A percentile compares a stretch with the other conserved stretches of the same genome.
Evolutionary conservation across 2,113 vertebrate genomes (phyloP).

Genomic region (Vulpes ferrilata): DNA sequence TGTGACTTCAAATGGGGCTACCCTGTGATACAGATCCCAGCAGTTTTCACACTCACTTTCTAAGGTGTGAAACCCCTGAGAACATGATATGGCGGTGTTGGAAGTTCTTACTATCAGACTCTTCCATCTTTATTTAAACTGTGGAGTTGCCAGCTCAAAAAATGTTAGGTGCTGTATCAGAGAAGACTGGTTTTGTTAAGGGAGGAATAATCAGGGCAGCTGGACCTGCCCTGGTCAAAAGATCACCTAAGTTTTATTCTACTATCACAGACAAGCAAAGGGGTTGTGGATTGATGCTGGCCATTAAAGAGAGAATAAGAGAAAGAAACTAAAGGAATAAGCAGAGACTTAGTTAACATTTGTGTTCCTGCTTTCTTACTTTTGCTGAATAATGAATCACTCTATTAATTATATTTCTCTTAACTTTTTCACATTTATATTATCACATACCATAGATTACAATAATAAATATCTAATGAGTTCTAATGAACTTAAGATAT

Average conservation of each 20-base stretch:
- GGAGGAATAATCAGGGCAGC: constrained; percentile 19
- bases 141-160: not conserved
- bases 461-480: not conserved
- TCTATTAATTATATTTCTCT: not conserved
- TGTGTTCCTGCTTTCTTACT: not conserved
- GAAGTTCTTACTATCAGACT: not conserved
- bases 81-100: not conserved
- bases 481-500: constrained; percentile 15
- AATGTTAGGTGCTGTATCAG: not conserved
- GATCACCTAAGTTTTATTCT: constrained; percentile 69
- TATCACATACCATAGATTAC: not conserved
- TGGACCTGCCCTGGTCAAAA: not conserved
- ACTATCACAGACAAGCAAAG: constrained; percentile 20
- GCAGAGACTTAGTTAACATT: not conserved
- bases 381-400: not conserved
- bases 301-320: not conserved
- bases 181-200: constrained; percentile 54
- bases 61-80: not conserved
- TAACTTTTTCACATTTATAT: not conserved
- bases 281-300: not conserved
- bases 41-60: not conserved
- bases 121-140: not conserved
- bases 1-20: not conserved
- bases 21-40: not conserved
- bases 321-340: not conserved